Evolutionary conservation across 2,888 invertebrate genomes (phyloP).

Genomic region (Plebejus anna): DNA sequence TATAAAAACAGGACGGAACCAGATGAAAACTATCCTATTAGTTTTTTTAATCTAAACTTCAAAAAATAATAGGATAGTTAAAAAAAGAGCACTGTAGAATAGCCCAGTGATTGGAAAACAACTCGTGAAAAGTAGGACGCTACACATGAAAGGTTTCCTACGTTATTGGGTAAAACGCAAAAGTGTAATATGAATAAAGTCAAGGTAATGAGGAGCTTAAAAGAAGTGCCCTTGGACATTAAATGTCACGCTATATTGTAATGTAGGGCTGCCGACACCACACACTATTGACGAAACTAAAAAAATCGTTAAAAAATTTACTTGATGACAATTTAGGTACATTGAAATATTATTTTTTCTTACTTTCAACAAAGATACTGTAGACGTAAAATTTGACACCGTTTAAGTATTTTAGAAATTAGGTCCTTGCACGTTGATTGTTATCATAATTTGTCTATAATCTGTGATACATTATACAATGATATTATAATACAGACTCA

Average conservation of each 20-base stretch:
- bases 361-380: background rate
- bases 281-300: background rate
- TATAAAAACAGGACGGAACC: conserved; percentile 21
- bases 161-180: conserved; percentile 14
- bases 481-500: too few species aligned
- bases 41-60: background rate
- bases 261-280: conserved; percentile 30
- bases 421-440: too few species aligned
- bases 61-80: background rate
- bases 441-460: too few species aligned
- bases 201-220: conserved; percentile 37
- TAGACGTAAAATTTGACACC: too few species aligned
- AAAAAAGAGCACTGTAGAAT: background rate
- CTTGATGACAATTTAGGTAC: background rate
- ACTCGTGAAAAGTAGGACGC: background rate
- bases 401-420: too few species aligned
- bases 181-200: conserved; percentile 32
- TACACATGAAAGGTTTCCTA: background rate
- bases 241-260: conserved; percentile 42
- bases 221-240: conserved; percentile 38
- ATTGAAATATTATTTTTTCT: background rate
- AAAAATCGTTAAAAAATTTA: background rate
- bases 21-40: background rate
- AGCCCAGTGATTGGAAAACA: background rate
- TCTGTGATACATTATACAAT: too few species aligned